phyloP scores from a whole-genome alignment of 2,888 invertebrate genomes.

The Pomacea canaliculata region DNA sequence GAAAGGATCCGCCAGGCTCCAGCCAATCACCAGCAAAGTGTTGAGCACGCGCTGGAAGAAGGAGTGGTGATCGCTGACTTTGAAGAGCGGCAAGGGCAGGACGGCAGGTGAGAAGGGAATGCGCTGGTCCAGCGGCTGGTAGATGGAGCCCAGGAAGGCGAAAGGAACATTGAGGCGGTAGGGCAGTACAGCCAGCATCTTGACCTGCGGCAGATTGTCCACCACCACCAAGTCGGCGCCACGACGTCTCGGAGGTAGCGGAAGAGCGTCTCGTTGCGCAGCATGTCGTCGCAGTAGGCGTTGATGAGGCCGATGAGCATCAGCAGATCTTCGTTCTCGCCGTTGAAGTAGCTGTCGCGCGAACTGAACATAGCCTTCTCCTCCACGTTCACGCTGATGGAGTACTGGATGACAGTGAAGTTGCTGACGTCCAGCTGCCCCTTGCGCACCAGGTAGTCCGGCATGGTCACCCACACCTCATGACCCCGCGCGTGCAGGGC shows the following conservation, averaged over 20 bases:
- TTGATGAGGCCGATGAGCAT: constrained; percentile 22
- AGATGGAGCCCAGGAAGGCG: constrained; percentile 29
- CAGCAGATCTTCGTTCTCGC: constrained; percentile 23
- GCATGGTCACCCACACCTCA: constrained; percentile 20
- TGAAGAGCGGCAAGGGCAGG: constrained; percentile 6
- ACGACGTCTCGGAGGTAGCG: constrained; percentile 18
- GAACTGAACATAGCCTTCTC: constrained; percentile 24
- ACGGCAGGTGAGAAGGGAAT: constrained; percentile 31
- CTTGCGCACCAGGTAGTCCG: constrained; percentile 22
- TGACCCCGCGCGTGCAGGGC: constrained; percentile 20
- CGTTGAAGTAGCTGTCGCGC: constrained; percentile 22
- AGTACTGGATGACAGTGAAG: constrained; percentile 21
- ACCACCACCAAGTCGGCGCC: constrained; percentile 30
- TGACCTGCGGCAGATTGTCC: constrained; percentile 24
- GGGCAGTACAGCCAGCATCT: constrained; percentile 30
- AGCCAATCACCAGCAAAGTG: constrained; percentile 10
- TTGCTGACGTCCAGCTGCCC: constrained; percentile 24
- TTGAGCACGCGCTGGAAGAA: constrained; percentile 28
- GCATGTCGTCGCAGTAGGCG: constrained; percentile 24
- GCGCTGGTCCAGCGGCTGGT: constrained; percentile 21
- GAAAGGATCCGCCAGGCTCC: constrained; percentile 24
- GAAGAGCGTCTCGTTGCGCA: constrained; percentile 23
- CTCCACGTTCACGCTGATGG: constrained; percentile 24
- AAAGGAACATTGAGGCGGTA: constrained; percentile 32
- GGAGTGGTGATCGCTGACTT: constrained; percentile 24